Evolutionary conservation across 2,797 vertebrate species (phyloP).

Genomic region (Sebastes vulpes): DNA sequence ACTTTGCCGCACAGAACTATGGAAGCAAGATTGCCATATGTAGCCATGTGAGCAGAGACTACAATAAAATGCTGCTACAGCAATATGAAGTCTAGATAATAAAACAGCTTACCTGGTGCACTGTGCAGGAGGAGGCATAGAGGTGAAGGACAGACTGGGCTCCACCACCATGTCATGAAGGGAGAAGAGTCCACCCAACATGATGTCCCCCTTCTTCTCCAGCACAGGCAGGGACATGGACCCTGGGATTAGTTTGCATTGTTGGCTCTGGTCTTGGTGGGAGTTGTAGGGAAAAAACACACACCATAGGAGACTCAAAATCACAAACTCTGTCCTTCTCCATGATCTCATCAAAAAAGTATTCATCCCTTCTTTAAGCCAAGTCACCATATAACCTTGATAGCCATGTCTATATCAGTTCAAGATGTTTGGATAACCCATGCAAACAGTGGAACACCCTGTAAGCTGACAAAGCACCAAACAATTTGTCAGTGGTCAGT

Average conservation of each 20-base stretch:
- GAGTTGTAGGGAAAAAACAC: conserved; percentile 26
- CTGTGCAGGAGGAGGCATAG: conserved; percentile 62
- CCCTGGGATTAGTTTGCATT: conserved; percentile 69
- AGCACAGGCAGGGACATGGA: conserved; percentile 71
- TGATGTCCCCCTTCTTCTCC: conserved; percentile 80
- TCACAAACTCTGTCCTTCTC: background rate
- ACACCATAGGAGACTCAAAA: conserved; percentile 50
- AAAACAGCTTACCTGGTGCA: conserved; percentile 79
- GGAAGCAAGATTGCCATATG: background rate
- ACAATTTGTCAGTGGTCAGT: background rate
- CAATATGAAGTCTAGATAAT: background rate
- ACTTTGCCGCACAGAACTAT: background rate
- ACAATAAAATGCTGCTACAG: background rate
- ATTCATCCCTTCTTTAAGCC: conserved; percentile 19
- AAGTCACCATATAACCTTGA: background rate
- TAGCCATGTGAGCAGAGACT: background rate
- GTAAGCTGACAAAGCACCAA: background rate
- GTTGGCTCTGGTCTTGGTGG: conserved; percentile 44
- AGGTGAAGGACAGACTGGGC: conserved; percentile 69
- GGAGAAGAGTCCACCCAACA: conserved; percentile 86
- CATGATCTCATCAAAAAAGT: background rate
- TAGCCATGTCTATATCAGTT: background rate
- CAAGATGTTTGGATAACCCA: background rate
- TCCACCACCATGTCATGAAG: conserved; percentile 84
- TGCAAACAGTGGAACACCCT: background rate